A percentile compares a stretch with the other conserved stretches of the same genome.
Evolutionary conservation across 2,888 invertebrate species (phyloP).

Genomic region (Callyntrura sp.): DNA sequence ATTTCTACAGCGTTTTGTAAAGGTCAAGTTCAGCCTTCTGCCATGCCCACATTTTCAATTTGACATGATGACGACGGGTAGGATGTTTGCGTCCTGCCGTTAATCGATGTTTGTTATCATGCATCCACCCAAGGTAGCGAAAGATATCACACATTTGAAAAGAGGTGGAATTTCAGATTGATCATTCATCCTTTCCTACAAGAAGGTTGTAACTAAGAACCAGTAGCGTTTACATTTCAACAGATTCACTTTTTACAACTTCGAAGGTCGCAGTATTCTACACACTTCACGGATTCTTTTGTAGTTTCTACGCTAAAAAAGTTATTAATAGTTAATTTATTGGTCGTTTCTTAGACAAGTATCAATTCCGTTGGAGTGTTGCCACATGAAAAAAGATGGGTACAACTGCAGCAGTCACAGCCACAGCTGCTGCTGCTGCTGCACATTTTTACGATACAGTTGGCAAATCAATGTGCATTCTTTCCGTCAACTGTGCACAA

Average conservation of each 20-base stretch:
- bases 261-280: background rate
- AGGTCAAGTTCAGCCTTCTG: conserved; percentile 77
- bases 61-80: conserved; percentile 71
- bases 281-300: background rate
- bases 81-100: conserved; percentile 71
- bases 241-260: conserved; percentile 22
- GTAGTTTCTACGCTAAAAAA: background rate
- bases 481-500: background rate
- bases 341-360: background rate
- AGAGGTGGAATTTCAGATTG: background rate
- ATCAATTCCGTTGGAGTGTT: background rate
- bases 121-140: conserved; percentile 73
- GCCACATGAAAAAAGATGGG: background rate
- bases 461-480: background rate
- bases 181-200: background rate
- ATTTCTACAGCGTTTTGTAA: conserved; percentile 48
- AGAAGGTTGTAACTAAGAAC: background rate
- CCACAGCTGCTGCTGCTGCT: background rate
- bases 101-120: conserved; percentile 73
- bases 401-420: background rate
- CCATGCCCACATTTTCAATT: conserved; percentile 67
- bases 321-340: background rate
- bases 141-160: conserved; percentile 2
- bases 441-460: background rate
- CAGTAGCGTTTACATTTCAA: conserved; percentile 54